phyloP scores from a whole-genome alignment of 2,797 vertebrate species.

The Tinamus major region DNA sequence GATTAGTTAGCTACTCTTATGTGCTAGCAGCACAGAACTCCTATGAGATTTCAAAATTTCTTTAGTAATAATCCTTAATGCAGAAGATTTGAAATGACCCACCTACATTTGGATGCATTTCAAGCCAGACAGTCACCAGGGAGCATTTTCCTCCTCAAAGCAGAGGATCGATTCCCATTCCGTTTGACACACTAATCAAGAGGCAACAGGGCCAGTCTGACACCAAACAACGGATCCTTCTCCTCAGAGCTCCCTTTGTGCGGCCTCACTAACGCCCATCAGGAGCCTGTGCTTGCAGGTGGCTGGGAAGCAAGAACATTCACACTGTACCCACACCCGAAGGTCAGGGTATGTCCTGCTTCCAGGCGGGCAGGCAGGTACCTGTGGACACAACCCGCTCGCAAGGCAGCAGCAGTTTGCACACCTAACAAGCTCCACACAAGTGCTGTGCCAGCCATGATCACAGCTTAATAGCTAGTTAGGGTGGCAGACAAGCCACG shows the following conservation, averaged over 20 bases:
- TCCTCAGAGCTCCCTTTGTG: not conserved
- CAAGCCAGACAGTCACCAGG: not conserved
- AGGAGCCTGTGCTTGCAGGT: not conserved
- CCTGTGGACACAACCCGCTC: not conserved
- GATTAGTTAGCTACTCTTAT: not conserved
- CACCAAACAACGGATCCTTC: rapidly evolving
- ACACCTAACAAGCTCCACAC: not conserved
- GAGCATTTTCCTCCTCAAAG: not conserved
- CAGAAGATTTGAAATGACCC: not conserved
- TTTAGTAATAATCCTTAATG: not conserved
- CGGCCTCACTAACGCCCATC: not conserved
- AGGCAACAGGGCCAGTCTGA: not conserved
- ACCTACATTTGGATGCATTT: not conserved
- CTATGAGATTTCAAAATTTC: not conserved
- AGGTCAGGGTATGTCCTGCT: rapidly evolving
- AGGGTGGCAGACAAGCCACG: not conserved
- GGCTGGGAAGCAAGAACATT: not conserved
- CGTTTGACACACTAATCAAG: rapidly evolving
- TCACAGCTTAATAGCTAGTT: not conserved
- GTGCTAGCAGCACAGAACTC: not conserved
- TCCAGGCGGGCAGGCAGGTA: not conserved
- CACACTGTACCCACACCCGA: not conserved
- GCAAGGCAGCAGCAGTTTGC: not conserved
- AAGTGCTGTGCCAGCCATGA: not conserved
- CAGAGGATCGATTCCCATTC: not conserved